Conservation (phyloP, 2,888 invertebrate species). For the Eugnorisma glareosa region DNA sequence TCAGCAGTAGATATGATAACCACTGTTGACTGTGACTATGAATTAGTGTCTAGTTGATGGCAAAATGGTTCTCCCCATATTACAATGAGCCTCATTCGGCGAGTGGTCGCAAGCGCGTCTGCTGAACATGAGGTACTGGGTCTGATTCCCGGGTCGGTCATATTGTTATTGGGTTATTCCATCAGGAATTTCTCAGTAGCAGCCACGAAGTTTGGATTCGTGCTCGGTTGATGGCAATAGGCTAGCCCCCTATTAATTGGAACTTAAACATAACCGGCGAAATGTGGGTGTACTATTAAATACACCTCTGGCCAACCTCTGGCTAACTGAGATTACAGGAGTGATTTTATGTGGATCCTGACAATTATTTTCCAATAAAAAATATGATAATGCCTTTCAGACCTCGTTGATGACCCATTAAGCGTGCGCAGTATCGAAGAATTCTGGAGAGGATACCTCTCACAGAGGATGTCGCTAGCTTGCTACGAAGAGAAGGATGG, state of each 20-base stretch:
- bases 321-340: not conserved
- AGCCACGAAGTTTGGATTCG: too few species aligned
- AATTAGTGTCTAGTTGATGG: not conserved
- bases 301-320: too few species aligned
- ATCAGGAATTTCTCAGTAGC: too few species aligned
- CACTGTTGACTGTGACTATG: not conserved
- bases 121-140: too few species aligned
- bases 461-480: constrained; percentile 77
- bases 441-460: constrained; percentile 75
- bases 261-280: not conserved
- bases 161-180: too few species aligned
- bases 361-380: not conserved
- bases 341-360: not conserved
- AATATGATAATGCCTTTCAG: constrained; percentile 62
- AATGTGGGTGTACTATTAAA: not conserved
- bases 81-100: too few species aligned
- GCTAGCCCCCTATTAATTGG: not conserved
- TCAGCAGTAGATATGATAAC: not conserved
- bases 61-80: not conserved
- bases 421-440: constrained; percentile 71
- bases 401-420: constrained; percentile 70
- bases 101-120: too few species aligned
- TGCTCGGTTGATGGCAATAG: too few species aligned
- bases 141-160: too few species aligned
- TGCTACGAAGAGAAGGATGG: constrained; percentile 79